Conservation (phyloP, 1,140 invertebrate species). For the Vanessa atalanta region DNA sequence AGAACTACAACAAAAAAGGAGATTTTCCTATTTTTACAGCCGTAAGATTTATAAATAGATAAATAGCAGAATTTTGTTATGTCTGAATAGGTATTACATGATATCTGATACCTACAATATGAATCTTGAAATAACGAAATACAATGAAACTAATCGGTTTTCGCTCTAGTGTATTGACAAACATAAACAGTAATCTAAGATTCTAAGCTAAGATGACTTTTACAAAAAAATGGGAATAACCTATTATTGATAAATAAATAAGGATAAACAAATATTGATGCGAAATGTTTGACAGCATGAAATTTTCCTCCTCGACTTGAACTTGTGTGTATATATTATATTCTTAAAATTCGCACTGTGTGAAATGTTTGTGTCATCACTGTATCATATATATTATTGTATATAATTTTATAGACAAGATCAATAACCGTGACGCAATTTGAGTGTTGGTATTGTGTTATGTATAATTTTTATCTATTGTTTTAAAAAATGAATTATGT, state of each 20-base stretch:
- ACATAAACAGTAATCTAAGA: too few relatives aligned
- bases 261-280: conserved; percentile 18
- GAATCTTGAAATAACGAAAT: too few relatives aligned
- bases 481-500: too few relatives aligned
- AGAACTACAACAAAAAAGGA: background rate
- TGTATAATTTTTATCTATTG: too few relatives aligned
- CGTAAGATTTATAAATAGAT: too few relatives aligned
- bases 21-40: too few relatives aligned
- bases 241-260: background rate
- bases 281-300: conserved; percentile 6
- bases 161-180: too few relatives aligned
- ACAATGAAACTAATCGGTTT: too few relatives aligned
- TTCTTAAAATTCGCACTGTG: conserved; percentile 19
- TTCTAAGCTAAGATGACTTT: too few relatives aligned
- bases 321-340: conserved; percentile 1
- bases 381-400: background rate
- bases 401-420: background rate
- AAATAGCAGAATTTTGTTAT: too few relatives aligned
- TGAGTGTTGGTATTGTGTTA: background rate
- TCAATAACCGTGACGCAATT: background rate
- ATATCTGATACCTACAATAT: too few relatives aligned
- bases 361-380: conserved; percentile 17
- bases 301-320: conserved; percentile 19
- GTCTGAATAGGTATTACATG: too few relatives aligned
- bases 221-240: background rate